phyloP scores from a whole-genome alignment of 2,888 invertebrate species.

The Allacma fusca region DNA sequence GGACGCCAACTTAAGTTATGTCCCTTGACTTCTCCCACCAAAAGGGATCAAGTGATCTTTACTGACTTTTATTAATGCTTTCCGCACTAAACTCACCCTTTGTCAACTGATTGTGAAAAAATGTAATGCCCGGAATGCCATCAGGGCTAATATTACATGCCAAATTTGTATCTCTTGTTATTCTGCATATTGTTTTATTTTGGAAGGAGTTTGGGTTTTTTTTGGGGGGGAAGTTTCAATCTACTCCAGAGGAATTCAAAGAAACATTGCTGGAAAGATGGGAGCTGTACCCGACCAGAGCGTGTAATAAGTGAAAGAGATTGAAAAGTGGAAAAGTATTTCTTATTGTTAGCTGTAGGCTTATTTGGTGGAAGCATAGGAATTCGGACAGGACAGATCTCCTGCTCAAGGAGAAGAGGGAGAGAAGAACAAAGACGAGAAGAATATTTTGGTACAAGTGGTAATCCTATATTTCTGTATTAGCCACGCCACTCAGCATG shows the following conservation, averaged over 20 bases:
- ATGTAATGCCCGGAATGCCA: too few species aligned
- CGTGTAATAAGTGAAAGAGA: conserved; percentile 6
- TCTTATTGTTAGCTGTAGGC: neutral
- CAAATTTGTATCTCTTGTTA: too few species aligned
- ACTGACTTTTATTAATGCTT: neutral
- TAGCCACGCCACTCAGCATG: conserved; percentile 49
- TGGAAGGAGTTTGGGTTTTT: too few species aligned
- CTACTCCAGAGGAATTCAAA: too few species aligned
- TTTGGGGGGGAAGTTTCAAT: too few species aligned
- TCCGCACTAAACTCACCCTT: too few species aligned
- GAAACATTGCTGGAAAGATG: too few species aligned
- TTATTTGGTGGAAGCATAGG: conserved; percentile 1
- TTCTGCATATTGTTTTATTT: too few species aligned
- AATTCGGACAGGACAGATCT: conserved; percentile 31
- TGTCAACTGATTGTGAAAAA: too few species aligned
- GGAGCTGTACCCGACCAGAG: too few species aligned
- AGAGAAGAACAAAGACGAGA: neutral
- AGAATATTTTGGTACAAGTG: conserved; percentile 24
- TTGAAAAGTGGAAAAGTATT: conserved; percentile 2
- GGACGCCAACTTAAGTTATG: neutral
- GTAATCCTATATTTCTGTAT: conserved; percentile 51
- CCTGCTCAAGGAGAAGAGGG: neutral
- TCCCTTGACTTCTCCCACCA: neutral
- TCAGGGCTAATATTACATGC: too few species aligned
- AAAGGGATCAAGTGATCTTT: neutral